phyloP scores from a whole-genome alignment of 30 jellyfish, hydroid and myxozoan genomes.

The Chironex yamaguchii region DNA sequence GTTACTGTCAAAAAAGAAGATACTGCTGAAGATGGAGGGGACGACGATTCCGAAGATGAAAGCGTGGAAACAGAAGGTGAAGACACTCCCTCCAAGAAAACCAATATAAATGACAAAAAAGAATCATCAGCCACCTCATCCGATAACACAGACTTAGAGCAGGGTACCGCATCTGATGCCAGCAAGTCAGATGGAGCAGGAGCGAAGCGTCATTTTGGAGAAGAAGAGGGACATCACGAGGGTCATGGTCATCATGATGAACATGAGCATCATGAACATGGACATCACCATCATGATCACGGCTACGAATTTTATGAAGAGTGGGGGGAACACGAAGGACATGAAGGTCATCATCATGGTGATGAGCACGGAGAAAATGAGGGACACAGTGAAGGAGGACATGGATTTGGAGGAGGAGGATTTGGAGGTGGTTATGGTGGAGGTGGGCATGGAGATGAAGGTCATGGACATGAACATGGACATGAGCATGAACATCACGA shows the following conservation, averaged over 20 bases:
- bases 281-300: slow-evolving; percentile 95
- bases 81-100: slow-evolving; percentile 65
- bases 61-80: slow-evolving; percentile 70
- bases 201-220: slow-evolving; percentile 87
- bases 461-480: slow-evolving; percentile 87
- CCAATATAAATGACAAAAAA: slow-evolving; percentile 19
- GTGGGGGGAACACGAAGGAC: slow-evolving; percentile 92
- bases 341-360: slow-evolving; percentile 90
- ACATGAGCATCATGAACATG: slow-evolving; percentile 97
- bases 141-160: slow-evolving; percentile 6
- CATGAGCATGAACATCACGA: slow-evolving; percentile 81
- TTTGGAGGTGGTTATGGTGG: slow-evolving; percentile 80
- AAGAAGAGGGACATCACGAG: slow-evolving; percentile 81
- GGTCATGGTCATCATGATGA: slow-evolving; percentile 92
- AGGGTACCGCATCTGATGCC: slow-evolving; percentile 15
- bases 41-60: slow-evolving; percentile 42
- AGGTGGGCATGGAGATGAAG: slow-evolving; percentile 73
- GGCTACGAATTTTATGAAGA: slow-evolving; percentile 98
- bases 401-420: slow-evolving; percentile 81
- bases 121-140: not conserved
- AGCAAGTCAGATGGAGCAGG: slow-evolving; percentile 44
- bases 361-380: slow-evolving; percentile 79
- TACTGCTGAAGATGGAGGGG: slow-evolving; percentile 18
- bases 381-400: slow-evolving; percentile 80
- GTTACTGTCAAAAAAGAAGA: not conserved